Base-by-base conservation (phyloP, 2,797 vertebrate species). In the Agapornis canus region DNA sequence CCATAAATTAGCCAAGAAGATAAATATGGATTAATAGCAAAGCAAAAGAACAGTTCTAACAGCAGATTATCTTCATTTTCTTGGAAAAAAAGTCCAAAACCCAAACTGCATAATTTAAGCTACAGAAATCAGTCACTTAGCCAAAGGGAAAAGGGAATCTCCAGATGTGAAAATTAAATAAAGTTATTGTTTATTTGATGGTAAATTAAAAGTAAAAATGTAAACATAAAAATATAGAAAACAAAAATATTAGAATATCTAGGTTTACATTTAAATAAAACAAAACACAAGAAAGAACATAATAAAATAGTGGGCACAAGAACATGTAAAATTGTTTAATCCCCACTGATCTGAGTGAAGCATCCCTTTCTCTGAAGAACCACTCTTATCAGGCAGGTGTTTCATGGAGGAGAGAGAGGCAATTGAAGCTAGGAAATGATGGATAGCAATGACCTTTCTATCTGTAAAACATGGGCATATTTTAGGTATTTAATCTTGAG, bases 401-500 rank as follows among this genome's bases (percentile, higher is more conserved):
- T 90, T 82, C 78, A 75, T 51, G 47, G 82, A 96, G 47, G 40
- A 95, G 91, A 94, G 94, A 92, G 47, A 93, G 90, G 86, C 92
- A 89, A 77, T 88, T 93, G 92, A 95, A 94, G 88, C 85, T 76
- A 87, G 91, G 69, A 87, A 96, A 95, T 86, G 89, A 96, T 94
- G 96, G 97, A 95, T 96, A 90, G 94, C 92, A 95, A 76, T 95
- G 94, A 96, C 92, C 96, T 96, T 97, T 95, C 92, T 94, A 66
- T 96, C 95, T 91, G 91, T 96, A 94, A 96, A 91, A 79, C 79
- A 91, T 49, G 48, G 78, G 92, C 96, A 96, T 97, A 96, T 97
- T 96, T 96, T 94, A 96, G 95, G 92, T 95, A 97, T 97, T 97
- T 97, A 97, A 97, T 96, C 96, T 97, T 94, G 87, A 96, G 91